Evolutionary conservation across 2,797 vertebrate genomes (phyloP), one percentile per base, ranked within the genome.

Genomic region (Cossypha polioptera): DNA sequence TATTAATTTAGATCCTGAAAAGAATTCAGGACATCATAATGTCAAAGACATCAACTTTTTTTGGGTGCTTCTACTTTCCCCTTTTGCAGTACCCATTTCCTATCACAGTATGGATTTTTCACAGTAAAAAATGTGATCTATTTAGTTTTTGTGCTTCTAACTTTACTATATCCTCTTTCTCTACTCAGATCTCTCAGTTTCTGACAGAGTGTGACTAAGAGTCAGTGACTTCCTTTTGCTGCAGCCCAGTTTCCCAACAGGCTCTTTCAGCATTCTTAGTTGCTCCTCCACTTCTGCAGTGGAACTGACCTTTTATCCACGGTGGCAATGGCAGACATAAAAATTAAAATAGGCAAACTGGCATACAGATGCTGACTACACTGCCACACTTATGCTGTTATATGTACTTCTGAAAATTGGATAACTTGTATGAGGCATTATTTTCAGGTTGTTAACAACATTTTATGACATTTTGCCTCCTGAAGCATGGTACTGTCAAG

Each of bases 71-170:
- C 74, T 72, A 8, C 31, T 47, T 78, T 63, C 6, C 7, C 31
- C 25, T 55, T 57, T 54, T 48, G 54, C 54, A 29, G 31, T 68
- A 42, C 24, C 13, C 59, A 22, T 38, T 92, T n/a, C 26, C 15
- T 67, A 7, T 55, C 25, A 29, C 16, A 53, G n/a, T n/a, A 50
- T 80, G 25, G 26, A 42, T 21, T 86, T 81, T 58, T 73, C 36
- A 20, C 2, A 25, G 45, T n/a, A 84, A 22, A 59, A 79, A 48
- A 48, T 4, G 25, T 9, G 0, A 24, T 15, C 2, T 4, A 14
- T 53, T 78, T 40, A 43, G 13, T 78, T 74, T 75, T 57, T n/a
- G 8, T 75, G 65, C 7, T 72, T 78, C 18, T 76, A 4, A 57
- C 47, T 90, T 82, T 65, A 68, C 18, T 33, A 3, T 19, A 65